phyloP scores from a whole-genome alignment of 1,140 invertebrate genomes.

The Drosophila nasuta region DNA sequence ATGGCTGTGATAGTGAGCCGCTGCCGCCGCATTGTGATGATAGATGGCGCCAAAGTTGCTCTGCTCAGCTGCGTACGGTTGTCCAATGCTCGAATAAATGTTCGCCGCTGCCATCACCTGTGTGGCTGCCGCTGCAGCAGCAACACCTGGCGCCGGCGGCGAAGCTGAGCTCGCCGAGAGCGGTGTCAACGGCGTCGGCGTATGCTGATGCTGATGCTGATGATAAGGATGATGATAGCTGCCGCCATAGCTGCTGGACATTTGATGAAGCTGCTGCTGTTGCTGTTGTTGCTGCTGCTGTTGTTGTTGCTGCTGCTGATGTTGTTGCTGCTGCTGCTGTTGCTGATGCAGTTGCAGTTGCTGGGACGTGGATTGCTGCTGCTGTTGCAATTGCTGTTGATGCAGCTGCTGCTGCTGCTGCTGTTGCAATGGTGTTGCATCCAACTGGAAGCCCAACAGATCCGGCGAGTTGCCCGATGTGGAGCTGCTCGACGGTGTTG shows the following conservation, averaged over 20 bases:
- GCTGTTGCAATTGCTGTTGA: slow-evolving; percentile 35
- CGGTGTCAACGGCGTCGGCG: slow-evolving; percentile 54
- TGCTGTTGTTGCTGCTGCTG: slow-evolving; percentile 43
- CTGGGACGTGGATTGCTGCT: slow-evolving; percentile 47
- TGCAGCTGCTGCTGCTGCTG: slow-evolving; percentile 58
- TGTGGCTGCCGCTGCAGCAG: slow-evolving; percentile 26
- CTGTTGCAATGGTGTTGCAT: slow-evolving; percentile 47
- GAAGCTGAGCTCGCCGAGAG: slow-evolving; percentile 44
- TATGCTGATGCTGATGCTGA: slow-evolving; percentile 43
- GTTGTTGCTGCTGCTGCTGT: slow-evolving; percentile 45
- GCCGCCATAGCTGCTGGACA: slow-evolving; percentile 37
- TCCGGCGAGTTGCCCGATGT: slow-evolving; percentile 77
- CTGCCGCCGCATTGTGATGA: slow-evolving; percentile 78
- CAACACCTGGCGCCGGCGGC: slow-evolving; percentile 40
- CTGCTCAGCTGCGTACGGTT: slow-evolving; percentile 85
- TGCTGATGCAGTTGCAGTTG: slow-evolving; percentile 42
- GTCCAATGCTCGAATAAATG: slow-evolving; percentile 80
- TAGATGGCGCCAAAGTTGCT: slow-evolving; percentile 86
- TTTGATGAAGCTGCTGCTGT: slow-evolving; percentile 58
- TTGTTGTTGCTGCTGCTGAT: slow-evolving; percentile 42
- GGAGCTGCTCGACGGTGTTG: slow-evolving; percentile 68
- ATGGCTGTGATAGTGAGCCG: slow-evolving; percentile 65
- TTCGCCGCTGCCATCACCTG: slow-evolving; percentile 69
- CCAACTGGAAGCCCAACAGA: slow-evolving; percentile 61
- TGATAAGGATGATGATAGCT: slow-evolving; percentile 62